A percentile compares a stretch with the other conserved stretches of the same genome.
Conservation (phyloP, 2,888 invertebrate genomes). For the Clusia tigrina region DNA sequence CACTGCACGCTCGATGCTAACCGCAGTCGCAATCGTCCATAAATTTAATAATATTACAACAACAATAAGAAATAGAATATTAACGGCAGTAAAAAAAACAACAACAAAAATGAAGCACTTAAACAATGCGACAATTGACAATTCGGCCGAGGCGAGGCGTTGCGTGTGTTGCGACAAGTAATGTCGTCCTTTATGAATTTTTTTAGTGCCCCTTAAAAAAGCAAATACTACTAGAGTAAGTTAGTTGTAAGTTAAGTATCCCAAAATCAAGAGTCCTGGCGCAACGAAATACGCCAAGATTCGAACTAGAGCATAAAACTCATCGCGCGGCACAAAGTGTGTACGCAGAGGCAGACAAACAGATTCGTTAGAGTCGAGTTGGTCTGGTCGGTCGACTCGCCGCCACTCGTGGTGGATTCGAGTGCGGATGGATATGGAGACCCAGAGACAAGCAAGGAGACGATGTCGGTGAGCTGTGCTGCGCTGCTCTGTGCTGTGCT, state of each 20-base stretch:
- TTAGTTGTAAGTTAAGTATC: conserved; percentile 23
- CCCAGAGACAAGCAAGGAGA: background rate
- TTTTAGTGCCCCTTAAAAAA: conserved; percentile 32
- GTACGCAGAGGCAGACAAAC: conserved; percentile 18
- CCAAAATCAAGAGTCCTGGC: conserved; percentile 40
- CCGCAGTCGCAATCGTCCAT: conserved; percentile 14
- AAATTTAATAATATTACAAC: no score
- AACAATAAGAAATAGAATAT: background rate
- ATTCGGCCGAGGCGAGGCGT: background rate
- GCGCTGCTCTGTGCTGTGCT: background rate
- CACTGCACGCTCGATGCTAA: no score
- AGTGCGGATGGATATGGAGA: conserved; percentile 1
- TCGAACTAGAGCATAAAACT: conserved; percentile 44
- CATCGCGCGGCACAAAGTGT: conserved; percentile 35
- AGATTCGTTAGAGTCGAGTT: no score
- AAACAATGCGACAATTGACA: conserved; percentile 9
- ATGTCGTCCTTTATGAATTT: conserved; percentile 50
- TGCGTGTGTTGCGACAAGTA: conserved; percentile 12
- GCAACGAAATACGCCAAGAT: conserved; percentile 45
- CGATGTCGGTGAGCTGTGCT: background rate
- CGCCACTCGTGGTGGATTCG: conserved; percentile 17
- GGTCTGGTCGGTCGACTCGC: background rate
- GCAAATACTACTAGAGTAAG: conserved; percentile 27
- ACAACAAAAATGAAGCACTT: background rate
- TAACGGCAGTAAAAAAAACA: background rate